Evolutionary conservation across 2,888 invertebrate species (phyloP).

Genomic region (Ephialtes manifestator): DNA sequence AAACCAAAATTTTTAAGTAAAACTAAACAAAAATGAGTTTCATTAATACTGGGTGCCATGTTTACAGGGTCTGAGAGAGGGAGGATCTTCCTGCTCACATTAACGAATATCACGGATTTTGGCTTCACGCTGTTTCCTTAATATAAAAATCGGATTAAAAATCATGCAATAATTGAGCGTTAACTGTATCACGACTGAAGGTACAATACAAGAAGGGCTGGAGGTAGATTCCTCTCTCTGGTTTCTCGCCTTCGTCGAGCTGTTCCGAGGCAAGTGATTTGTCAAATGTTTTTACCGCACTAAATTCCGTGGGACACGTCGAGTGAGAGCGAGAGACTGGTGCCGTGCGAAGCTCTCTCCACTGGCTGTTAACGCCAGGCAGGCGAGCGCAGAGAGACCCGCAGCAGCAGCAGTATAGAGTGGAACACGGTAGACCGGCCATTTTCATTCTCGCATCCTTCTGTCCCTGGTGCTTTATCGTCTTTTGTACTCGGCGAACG

Average conservation of each 20-base stretch:
- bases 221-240: slow-evolving; percentile 35
- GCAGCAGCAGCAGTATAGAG: slow-evolving; percentile 26
- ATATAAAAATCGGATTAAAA: background rate
- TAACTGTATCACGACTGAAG: background rate
- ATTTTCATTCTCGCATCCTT: slow-evolving; percentile 65
- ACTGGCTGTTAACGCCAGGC: slow-evolving; percentile 36
- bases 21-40: too few species aligned
- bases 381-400: slow-evolving; percentile 1
- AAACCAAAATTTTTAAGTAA: too few species aligned
- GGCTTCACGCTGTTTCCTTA: background rate
- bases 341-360: slow-evolving; percentile 19
- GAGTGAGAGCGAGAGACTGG: slow-evolving; percentile 13
- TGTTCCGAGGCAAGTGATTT: slow-evolving; percentile 60
- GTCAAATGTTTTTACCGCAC: slow-evolving; percentile 68
- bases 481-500: slow-evolving; percentile 58
- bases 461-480: slow-evolving; percentile 60
- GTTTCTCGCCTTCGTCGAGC: slow-evolving; percentile 37
- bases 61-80: too few species aligned
- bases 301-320: slow-evolving; percentile 53
- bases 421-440: slow-evolving; percentile 43
- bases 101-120: background rate
- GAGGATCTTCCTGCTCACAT: too few species aligned
- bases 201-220: slow-evolving; percentile 24
- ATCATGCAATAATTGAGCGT: slow-evolving; percentile 4
- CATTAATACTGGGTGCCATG: too few species aligned